Evolutionary conservation across 2,113 vertebrate species (phyloP).

Genomic region (Pyxicephalus adspersus): DNA sequence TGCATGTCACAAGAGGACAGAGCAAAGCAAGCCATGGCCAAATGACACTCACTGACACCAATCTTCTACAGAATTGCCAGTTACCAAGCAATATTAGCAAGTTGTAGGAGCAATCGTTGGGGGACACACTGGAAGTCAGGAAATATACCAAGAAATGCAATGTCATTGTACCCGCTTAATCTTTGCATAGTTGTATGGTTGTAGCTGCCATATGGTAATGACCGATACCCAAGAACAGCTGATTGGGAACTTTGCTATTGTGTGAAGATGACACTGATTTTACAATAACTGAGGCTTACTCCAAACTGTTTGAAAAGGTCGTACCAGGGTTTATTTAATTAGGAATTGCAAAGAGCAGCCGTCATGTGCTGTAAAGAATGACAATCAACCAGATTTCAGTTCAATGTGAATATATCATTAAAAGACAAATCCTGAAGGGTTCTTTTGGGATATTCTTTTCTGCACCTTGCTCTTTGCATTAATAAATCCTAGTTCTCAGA

Average conservation of each 20-base stretch:
- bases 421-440: no score
- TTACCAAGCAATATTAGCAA: background rate
- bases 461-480: no score
- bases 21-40: background rate
- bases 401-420: no score
- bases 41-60: background rate
- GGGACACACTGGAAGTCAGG: background rate
- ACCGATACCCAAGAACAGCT: background rate
- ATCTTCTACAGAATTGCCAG: background rate
- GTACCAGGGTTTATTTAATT: no score
- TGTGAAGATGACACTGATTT: background rate
- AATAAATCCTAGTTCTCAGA: no score
- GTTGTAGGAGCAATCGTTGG: background rate
- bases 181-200: background rate
- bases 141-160: conserved; percentile 35
- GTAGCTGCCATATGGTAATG: background rate
- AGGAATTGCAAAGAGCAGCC: no score
- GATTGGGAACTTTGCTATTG: conserved; percentile 17
- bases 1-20: conserved; percentile 4
- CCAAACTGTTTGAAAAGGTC: no score
- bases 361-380: no score
- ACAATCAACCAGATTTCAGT: no score
- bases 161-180: conserved; percentile 35
- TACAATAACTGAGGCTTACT: background rate
- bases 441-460: no score